Conservation (phyloP, 2,113 vertebrate species). For the Salvelinus fontinalis region DNA sequence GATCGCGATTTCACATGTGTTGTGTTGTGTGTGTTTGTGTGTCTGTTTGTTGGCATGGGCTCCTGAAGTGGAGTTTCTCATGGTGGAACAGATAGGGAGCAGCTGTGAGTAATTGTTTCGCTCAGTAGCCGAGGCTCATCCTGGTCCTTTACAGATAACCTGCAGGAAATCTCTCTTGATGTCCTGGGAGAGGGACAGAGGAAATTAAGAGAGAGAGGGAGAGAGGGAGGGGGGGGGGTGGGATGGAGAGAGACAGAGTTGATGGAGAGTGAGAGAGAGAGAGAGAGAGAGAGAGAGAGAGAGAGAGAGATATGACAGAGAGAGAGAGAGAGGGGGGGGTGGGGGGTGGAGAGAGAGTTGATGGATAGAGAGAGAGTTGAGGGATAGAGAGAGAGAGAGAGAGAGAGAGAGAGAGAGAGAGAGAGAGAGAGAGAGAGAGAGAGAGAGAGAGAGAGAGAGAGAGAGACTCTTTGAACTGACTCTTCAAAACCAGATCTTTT, state of each 20-base stretch:
- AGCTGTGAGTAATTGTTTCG: conserved; percentile 73
- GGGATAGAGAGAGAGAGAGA: conserved; percentile 38
- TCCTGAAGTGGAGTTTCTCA: conserved; percentile 54
- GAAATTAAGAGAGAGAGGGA: conserved; percentile 38
- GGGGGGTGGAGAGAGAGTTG: conserved; percentile 10
- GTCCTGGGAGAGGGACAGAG: conserved; percentile 62
- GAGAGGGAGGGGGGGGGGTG: conserved; percentile 57
- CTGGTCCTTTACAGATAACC: conserved; percentile 77
- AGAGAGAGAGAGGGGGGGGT: too few relatives aligned
- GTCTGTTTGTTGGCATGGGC: conserved; percentile 22
- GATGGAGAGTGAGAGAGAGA: conserved; percentile 56
- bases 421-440: conserved; percentile 56
- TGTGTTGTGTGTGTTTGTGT: conserved; percentile 27
- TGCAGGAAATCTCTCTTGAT: conserved; percentile 69
- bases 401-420: conserved; percentile 48
- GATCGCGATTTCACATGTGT: not conserved
- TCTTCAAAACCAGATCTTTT: conserved; percentile 64
- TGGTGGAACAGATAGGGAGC: conserved; percentile 58
- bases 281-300: conserved; percentile 44
- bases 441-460: conserved; percentile 53
- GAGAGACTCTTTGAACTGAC: conserved; percentile 64
- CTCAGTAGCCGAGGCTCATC: conserved; percentile 67
- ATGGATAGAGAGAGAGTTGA: conserved; percentile 46
- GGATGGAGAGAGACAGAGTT: conserved; percentile 38
- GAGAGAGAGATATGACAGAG: conserved; percentile 40